phyloP scores from a whole-genome alignment of 2,113 vertebrate species.

The Corythoichthys haematopterus region DNA sequence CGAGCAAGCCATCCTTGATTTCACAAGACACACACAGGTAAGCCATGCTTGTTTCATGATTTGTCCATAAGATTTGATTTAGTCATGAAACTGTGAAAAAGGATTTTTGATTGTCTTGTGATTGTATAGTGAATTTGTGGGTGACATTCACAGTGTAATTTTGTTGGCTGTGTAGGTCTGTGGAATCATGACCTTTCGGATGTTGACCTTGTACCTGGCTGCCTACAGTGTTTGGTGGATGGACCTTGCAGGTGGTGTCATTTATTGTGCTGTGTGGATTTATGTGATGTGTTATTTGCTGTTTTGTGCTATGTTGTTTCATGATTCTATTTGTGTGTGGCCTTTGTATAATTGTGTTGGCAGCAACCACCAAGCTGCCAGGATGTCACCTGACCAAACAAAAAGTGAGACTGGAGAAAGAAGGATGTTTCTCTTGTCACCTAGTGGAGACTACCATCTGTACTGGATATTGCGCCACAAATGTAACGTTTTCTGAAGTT shows the following conservation, averaged over 20 bases:
- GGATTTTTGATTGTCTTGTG: background rate
- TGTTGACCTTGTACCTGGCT: background rate
- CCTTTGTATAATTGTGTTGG: background rate
- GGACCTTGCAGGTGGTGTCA: background rate
- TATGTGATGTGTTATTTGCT: background rate
- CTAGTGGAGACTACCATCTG: conserved; percentile 6
- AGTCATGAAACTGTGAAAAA: background rate
- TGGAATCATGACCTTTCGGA: background rate
- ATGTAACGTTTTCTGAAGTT: background rate
- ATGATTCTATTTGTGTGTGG: background rate
- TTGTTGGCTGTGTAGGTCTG: background rate
- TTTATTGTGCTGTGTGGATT: background rate
- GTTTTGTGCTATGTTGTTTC: background rate
- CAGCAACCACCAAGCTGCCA: background rate
- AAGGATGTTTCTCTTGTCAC: background rate
- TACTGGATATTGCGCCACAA: background rate
- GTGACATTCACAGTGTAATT: background rate
- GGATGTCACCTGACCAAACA: background rate
- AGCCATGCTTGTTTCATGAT: background rate
- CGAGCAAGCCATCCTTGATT: background rate
- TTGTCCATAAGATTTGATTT: background rate
- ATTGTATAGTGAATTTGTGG: background rate
- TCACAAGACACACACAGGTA: conserved; percentile 1
- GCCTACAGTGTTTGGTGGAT: background rate
- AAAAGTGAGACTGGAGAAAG: conserved; percentile 2